Evolutionary conservation across 2,113 vertebrate species (phyloP), one percentile per base, ranked within the genome.

Genomic region (Amphilophus citrinellus): DNA sequence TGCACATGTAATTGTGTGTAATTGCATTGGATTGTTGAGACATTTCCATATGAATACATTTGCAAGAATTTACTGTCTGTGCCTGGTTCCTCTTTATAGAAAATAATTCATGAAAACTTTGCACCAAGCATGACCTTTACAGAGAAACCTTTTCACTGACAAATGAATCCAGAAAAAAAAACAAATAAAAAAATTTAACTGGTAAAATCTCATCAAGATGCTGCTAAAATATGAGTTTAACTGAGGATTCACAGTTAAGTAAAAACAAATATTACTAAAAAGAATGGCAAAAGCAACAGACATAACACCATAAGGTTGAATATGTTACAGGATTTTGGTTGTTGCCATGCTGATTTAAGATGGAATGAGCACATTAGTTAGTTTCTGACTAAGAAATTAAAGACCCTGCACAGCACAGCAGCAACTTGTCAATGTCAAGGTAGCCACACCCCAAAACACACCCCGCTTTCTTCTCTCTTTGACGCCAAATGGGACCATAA

Each of bases 1-100:
- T 71, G 50, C 77, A 76, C 35, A 9, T 60, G 56, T 79, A 62
- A 84, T 44, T 42, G 47, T 78, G 71, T 32, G 13, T 50, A 79
- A 71, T 61, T 84, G 35, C 32, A 6, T 10, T 32, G 57, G 20
- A 24, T 32, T 24, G 18, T 24, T 68, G 35, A 57, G 50, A 27
- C 10, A 44, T 61, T 44, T 44, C 56, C 61, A 57, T 17, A 3
- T 42, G 5, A 73, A 73, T 27, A 76, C 76, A 79, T 65, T 18
- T 39, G 10, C 59, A n/a, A 73, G 47, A 53, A 73, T 73, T 35
- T 73, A n/a, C 27, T 56, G 47, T 73, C 47, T 56, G 18, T 18
- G 30, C 53, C 68, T 53, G 47, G 47, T 56, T 73, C 68, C 68
- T 73, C 59, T 61, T n/a, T n/a, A 61, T 24, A 35, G 15, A 77